Conservation (phyloP, 2,797 vertebrate species). For the Bradypodion ventrale region DNA sequence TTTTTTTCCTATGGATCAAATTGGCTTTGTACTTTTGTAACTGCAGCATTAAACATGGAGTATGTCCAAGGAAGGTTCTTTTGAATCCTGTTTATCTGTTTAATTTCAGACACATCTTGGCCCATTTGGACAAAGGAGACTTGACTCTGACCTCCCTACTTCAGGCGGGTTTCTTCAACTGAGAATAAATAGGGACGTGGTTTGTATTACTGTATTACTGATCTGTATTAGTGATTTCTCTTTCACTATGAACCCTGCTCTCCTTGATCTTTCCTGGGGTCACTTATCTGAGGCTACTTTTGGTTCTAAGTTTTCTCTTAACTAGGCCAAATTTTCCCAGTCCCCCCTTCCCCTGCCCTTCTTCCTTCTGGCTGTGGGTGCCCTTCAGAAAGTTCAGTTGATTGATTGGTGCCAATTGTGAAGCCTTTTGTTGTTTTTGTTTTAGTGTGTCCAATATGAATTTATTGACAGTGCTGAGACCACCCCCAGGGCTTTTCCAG, state of each 20-base stretch:
- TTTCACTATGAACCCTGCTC: background rate
- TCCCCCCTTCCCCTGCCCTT: too few species aligned
- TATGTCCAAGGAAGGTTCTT: too few species aligned
- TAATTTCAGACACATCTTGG: too few species aligned
- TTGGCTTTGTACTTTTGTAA: too few species aligned
- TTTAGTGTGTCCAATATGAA: conserved; percentile 49
- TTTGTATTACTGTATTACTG: background rate
- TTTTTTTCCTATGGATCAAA: too few species aligned
- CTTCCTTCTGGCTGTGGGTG: background rate
- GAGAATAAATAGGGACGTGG: background rate
- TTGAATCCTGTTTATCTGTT: too few species aligned
- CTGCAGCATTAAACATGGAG: too few species aligned
- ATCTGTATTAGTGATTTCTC: background rate
- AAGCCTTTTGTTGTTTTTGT: conserved; percentile 51
- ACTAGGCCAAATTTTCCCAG: background rate
- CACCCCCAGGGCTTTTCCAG: conserved; percentile 49
- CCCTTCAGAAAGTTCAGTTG: conserved; percentile 24
- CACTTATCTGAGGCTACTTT: background rate
- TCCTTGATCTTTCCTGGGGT: background rate
- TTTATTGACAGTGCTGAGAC: conserved; percentile 61
- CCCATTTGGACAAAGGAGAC: too few species aligned
- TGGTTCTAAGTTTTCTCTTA: background rate
- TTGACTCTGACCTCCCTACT: background rate
- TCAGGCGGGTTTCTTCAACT: background rate
- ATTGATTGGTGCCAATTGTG: conserved; percentile 4